Evolutionary conservation across 1,140 invertebrate species (phyloP).

Genomic region (Pygmarrhopalites habei): DNA sequence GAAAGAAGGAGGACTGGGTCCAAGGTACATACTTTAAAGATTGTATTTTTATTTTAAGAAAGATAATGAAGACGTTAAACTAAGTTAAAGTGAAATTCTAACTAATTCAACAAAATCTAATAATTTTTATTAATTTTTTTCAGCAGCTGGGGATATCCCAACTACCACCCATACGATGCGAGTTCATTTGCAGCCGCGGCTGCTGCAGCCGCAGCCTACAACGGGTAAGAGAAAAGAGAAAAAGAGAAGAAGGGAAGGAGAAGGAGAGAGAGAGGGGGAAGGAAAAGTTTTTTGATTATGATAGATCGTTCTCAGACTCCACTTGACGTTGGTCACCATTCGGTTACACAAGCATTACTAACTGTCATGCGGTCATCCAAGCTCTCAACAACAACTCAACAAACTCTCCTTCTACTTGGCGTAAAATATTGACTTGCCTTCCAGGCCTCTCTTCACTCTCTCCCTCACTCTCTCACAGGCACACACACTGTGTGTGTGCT

Average conservation of each 20-base stretch:
- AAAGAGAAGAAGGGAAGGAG: too few species aligned
- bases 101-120: too few species aligned
- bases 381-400: conserved; percentile 1
- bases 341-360: conserved; percentile 22
- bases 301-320: background rate
- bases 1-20: conserved; percentile 39
- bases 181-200: conserved; percentile 37
- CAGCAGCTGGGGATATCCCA: conserved; percentile 37
- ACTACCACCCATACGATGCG: conserved; percentile 39
- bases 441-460: too few species aligned
- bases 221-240: background rate
- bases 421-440: too few species aligned
- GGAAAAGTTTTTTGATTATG: conserved; percentile 5
- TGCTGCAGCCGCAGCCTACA: conserved; percentile 37
- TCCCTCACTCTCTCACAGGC: too few species aligned
- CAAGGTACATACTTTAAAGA: too few species aligned
- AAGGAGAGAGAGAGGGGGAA: background rate
- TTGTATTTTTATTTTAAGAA: too few species aligned
- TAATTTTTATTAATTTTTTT: too few species aligned
- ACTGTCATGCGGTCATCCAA: conserved; percentile 31
- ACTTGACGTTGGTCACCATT: conserved; percentile 17
- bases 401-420: background rate
- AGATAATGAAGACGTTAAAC: too few species aligned
- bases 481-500: background rate
- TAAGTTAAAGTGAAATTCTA: too few species aligned